Evolutionary conservation across 2,113 vertebrate genomes (phyloP).

Genomic region (Diadophis punctatus): DNA sequence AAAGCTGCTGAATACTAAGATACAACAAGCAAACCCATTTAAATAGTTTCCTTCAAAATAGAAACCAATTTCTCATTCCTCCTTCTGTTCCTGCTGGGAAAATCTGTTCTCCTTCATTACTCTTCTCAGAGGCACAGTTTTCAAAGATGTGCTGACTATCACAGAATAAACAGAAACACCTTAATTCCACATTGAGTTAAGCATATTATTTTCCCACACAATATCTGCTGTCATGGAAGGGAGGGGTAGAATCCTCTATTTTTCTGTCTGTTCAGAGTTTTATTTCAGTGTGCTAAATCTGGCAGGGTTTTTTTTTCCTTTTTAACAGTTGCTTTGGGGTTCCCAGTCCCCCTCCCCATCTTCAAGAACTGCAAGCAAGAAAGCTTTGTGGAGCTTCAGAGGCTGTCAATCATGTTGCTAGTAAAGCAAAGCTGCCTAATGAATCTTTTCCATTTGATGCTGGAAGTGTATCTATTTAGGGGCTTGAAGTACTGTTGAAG

Average conservation of each 20-base stretch:
- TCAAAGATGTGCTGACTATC: constrained; percentile 20
- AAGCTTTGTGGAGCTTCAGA: constrained; percentile 46
- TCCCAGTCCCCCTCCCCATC: constrained; percentile 6
- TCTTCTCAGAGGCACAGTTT: not conserved
- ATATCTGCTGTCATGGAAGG: constrained; percentile 2
- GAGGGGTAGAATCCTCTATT: not conserved
- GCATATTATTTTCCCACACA: constrained; percentile 30
- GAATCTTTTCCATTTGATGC: constrained; percentile 41
- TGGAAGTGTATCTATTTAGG: constrained; percentile 18
- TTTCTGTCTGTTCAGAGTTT: constrained; percentile 23
- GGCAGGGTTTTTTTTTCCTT: constrained; percentile 45
- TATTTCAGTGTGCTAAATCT: constrained; percentile 51
- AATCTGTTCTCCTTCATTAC: not conserved
- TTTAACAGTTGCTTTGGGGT: constrained; percentile 44
- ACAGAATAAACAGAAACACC: constrained; percentile 18
- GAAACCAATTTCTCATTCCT: not conserved
- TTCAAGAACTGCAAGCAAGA: constrained; percentile 46
- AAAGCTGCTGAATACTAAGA: not conserved
- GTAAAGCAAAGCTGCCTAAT: constrained; percentile 52
- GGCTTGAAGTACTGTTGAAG: constrained; percentile 10
- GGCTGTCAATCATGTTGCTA: constrained; percentile 46
- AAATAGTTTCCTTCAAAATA: not conserved
- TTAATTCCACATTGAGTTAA: constrained; percentile 34
- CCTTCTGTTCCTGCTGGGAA: constrained; percentile 4
- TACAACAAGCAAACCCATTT: not conserved